phyloP scores from a whole-genome alignment of 2,888 invertebrate genomes.

The Drosophila demipolita region DNA sequence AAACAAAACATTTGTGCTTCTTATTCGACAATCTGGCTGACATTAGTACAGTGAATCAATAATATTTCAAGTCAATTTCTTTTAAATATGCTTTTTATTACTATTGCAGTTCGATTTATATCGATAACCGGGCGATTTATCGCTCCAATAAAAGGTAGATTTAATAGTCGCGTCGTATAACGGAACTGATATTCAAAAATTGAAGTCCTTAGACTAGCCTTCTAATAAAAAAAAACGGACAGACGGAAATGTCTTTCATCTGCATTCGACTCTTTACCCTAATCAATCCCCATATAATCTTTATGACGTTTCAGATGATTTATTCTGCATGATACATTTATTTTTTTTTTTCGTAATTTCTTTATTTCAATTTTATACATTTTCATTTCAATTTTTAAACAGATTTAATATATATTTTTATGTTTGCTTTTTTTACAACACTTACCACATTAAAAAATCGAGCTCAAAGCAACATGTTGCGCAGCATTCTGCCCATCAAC shows the following conservation, averaged over 20 bases:
- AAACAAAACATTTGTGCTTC: neutral
- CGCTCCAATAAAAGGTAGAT: neutral
- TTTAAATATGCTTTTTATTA: too few species aligned
- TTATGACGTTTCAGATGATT: neutral
- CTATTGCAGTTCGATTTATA: too few species aligned
- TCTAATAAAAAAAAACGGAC: too few species aligned
- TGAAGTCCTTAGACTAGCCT: neutral
- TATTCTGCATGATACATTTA: neutral
- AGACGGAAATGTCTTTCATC: neutral
- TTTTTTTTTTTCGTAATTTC: neutral
- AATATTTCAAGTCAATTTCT: neutral
- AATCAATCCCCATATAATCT: neutral
- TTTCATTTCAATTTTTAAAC: neutral
- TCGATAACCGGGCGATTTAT: neutral
- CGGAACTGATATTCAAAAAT: neutral
- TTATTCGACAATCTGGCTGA: accelerated
- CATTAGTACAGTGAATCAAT: neutral
- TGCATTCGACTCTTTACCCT: neutral
- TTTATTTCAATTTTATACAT: neutral
- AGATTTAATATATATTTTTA: neutral
- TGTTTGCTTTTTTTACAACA: neutral
- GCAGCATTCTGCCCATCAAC: neutral
- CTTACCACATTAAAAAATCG: neutral
- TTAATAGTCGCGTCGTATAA: neutral
- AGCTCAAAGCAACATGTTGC: slow-evolving; percentile 18